A percentile compares a stretch with the other conserved stretches of the same genome.
Conservation (phyloP, 2,888 invertebrate species). For the Tetheella fluctuosa region DNA sequence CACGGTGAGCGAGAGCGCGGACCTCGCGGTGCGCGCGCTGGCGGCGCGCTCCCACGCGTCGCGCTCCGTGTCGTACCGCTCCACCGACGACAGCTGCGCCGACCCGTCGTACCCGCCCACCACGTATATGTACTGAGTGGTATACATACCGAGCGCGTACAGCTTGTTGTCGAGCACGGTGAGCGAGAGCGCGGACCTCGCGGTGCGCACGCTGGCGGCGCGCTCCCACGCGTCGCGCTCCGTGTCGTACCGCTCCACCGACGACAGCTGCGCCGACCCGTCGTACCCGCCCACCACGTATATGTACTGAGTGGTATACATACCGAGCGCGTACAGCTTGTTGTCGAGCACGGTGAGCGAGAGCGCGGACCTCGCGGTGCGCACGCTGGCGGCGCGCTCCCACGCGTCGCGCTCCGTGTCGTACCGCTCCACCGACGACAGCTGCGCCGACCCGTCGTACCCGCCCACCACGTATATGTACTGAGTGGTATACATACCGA, state of each 20-base stretch:
- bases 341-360: slow-evolving; percentile 94
- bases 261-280: slow-evolving; percentile 90
- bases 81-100: slow-evolving; percentile 92
- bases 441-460: slow-evolving; percentile 93
- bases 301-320: slow-evolving; percentile 91
- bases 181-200: slow-evolving; percentile 94
- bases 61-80: slow-evolving; percentile 93
- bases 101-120: slow-evolving; percentile 97
- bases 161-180: slow-evolving; percentile 94
- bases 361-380: slow-evolving; percentile 93
- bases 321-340: slow-evolving; percentile 95
- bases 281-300: slow-evolving; percentile 98
- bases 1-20: slow-evolving; percentile 94
- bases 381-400: slow-evolving; percentile 90
- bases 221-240: slow-evolving; percentile 92
- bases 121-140: too few species aligned
- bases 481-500: slow-evolving; percentile 93
- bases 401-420: slow-evolving; percentile 92
- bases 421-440: slow-evolving; percentile 93
- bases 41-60: slow-evolving; percentile 91
- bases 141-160: slow-evolving; percentile 94
- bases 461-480: slow-evolving; percentile 96
- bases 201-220: slow-evolving; percentile 89
- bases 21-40: slow-evolving; percentile 91
- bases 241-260: slow-evolving; percentile 94